phyloP scores from a whole-genome alignment of 2,113 vertebrate genomes.

The Alouatta palliata region DNA sequence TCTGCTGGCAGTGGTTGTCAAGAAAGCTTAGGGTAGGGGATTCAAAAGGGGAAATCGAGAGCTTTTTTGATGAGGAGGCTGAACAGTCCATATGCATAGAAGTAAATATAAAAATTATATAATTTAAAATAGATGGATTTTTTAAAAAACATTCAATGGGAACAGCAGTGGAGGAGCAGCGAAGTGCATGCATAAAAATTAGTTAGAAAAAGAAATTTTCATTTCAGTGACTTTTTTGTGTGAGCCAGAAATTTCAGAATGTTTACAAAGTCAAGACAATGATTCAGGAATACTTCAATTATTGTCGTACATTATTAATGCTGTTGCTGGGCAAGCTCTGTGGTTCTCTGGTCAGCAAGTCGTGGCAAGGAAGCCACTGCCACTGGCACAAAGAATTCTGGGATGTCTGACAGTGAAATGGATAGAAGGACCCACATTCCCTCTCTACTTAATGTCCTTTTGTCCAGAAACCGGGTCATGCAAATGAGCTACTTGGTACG shows the following conservation, averaged over 20 bases:
- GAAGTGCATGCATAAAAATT: constrained; percentile 46
- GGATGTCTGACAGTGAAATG: constrained; percentile 78
- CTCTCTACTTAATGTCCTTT: constrained; percentile 78
- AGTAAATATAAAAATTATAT: constrained; percentile 41
- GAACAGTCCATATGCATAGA: neutral
- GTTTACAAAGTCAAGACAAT: constrained; percentile 67
- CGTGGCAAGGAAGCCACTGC: constrained; percentile 75
- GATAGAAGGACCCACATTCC: constrained; percentile 75
- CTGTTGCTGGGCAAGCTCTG: constrained; percentile 58
- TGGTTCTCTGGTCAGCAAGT: constrained; percentile 73
- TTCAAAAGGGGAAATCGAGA: neutral
- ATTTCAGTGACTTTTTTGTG: constrained; percentile 22
- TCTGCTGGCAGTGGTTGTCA: constrained; percentile 10
- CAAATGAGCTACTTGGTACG: constrained; percentile 81
- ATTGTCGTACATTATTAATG: constrained; percentile 65
- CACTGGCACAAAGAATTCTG: constrained; percentile 73
- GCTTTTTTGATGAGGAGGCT: constrained; percentile 40
- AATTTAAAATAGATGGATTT: constrained; percentile 42
- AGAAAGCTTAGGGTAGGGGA: neutral
- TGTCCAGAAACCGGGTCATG: constrained; percentile 77
- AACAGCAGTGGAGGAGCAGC: neutral
- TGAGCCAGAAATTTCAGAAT: constrained; percentile 40
- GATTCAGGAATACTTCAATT: constrained; percentile 61
- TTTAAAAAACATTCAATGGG: neutral
- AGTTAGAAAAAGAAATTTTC: constrained; percentile 48